These are phyloP conservation scores for Staurois parvus DNA, from an alignment of 2,797 vertebrate species.

Conservation along the genomic window DNA sequence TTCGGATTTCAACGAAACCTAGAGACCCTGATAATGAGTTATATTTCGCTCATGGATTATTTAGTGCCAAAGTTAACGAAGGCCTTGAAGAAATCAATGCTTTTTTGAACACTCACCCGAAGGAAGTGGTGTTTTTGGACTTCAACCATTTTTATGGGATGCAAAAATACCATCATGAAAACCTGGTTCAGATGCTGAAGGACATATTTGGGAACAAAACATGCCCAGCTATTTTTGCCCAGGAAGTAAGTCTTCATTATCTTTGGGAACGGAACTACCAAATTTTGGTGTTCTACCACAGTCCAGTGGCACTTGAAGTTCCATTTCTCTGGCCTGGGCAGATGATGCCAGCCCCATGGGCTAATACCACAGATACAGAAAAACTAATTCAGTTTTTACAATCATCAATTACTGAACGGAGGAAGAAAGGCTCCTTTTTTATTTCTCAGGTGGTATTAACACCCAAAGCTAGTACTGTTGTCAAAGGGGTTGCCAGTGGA, in stretches of 20 bases:
- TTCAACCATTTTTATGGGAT: slow-evolving; percentile 99
- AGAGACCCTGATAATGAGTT: slow-evolving; percentile 97
- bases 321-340: slow-evolving; percentile 97
- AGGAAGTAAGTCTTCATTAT: slow-evolving; percentile 95
- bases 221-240: slow-evolving; percentile 94
- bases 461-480: slow-evolving; percentile 96
- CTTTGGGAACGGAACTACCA: slow-evolving; percentile 97
- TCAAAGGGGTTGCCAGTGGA: slow-evolving; percentile 95
- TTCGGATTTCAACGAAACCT: slow-evolving; percentile 97
- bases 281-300: slow-evolving; percentile 96
- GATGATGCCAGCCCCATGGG: slow-evolving; percentile 98
- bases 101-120: slow-evolving; percentile 87
- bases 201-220: slow-evolving; percentile 93
- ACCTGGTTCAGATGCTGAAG: slow-evolving; percentile 93
- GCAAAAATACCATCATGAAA: slow-evolving; percentile 97
- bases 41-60: slow-evolving; percentile 96
- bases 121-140: slow-evolving; percentile 95
- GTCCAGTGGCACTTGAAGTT: slow-evolving; percentile 94
- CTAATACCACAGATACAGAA: slow-evolving; percentile 96
- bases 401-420: slow-evolving; percentile 90
- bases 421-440: slow-evolving; percentile 96
- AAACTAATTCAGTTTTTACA: slow-evolving; percentile 97
- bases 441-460: slow-evolving; percentile 98
- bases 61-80: slow-evolving; percentile 96
- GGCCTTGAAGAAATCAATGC: slow-evolving; percentile 94